These are phyloP conservation scores for Caenorhabditis japonica DNA, from an alignment of 2,888 invertebrate genomes.

Conservation along the genomic window DNA sequence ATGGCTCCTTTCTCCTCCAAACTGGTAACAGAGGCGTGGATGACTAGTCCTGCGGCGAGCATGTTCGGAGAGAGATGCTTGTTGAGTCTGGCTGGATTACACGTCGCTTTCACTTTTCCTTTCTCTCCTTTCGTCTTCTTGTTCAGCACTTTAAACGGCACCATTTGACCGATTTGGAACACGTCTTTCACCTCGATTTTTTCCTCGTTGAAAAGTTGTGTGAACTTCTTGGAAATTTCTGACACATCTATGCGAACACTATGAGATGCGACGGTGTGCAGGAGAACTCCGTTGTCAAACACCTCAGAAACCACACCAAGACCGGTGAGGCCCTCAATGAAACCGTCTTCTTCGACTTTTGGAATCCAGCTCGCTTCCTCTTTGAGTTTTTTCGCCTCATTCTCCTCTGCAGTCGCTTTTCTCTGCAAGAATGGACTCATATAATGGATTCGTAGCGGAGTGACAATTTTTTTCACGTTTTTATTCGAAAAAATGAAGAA, in stretches of 20 bases:
- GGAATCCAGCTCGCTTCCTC: constrained; percentile 36
- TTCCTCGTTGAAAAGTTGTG: constrained; percentile 40
- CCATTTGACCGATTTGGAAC: constrained; percentile 70
- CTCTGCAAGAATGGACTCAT: constrained; percentile 28
- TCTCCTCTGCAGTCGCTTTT: constrained; percentile 28
- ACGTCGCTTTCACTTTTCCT: constrained; percentile 47
- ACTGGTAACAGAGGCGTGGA: constrained; percentile 68
- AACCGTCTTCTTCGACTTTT: constrained; percentile 42
- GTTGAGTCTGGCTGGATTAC: constrained; percentile 66
- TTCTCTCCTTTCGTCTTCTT: constrained; percentile 41
- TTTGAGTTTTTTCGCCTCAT: constrained; percentile 40
- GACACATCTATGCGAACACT: constrained; percentile 40
- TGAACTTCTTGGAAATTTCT: constrained; percentile 49
- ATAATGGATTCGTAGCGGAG: too few species aligned
- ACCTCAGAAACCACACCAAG: constrained; percentile 67
- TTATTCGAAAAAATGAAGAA: too few species aligned
- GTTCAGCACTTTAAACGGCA: constrained; percentile 65
- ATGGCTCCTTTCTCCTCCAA: constrained; percentile 75
- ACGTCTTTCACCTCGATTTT: constrained; percentile 66
- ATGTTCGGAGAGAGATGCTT: constrained; percentile 66
- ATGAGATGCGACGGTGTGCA: constrained; percentile 34
- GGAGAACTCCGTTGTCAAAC: constrained; percentile 25
- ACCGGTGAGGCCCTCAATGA: constrained; percentile 67
- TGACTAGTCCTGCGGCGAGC: constrained; percentile 63
- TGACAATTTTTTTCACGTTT: too few species aligned